phyloP scores from a whole-genome alignment of 2,888 invertebrate genomes.

The Panopea generosa region DNA sequence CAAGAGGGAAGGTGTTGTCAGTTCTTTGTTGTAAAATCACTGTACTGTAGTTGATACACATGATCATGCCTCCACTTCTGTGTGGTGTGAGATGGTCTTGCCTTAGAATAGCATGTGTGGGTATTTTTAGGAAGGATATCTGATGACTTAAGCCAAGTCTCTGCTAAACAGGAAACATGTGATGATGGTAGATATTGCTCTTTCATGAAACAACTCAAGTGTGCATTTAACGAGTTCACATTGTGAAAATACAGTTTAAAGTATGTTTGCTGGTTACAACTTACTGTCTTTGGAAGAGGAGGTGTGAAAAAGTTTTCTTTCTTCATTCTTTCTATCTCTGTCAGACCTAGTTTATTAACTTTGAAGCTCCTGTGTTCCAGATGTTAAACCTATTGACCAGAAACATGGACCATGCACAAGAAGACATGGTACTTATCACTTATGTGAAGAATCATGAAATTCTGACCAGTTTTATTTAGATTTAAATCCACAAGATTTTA shows the following conservation, averaged over 20 bases:
- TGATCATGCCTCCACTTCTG: constrained; percentile 19
- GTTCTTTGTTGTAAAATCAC: not conserved
- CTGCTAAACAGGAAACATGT: constrained; percentile 12
- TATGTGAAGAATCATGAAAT: too few species aligned
- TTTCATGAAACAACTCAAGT: constrained; percentile 6
- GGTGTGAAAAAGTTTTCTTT: constrained; percentile 7
- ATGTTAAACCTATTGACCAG: too few species aligned
- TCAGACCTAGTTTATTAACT: not conserved
- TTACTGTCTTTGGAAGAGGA: constrained; percentile 1
- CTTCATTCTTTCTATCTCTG: too few species aligned
- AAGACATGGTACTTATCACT: too few species aligned
- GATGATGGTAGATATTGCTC: constrained; percentile 5
- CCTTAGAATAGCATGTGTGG: constrained; percentile 1
- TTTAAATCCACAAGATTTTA: too few species aligned
- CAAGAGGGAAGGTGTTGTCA: not conserved
- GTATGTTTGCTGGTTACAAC: not conserved
- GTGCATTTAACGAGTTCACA: constrained; percentile 19
- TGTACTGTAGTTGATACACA: constrained; percentile 9
- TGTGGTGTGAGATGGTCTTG: not conserved
- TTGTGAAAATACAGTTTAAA: constrained; percentile 23
- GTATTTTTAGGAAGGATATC: constrained; percentile 13
- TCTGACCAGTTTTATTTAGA: too few species aligned
- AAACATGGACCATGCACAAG: too few species aligned
- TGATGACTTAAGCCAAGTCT: constrained; percentile 15
- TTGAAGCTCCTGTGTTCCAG: too few species aligned